Percentiles rank a stretch among this genome's conserved stretches.
Conservation (phyloP, 2,797 vertebrate genomes). For the Synanceia verrucosa region DNA sequence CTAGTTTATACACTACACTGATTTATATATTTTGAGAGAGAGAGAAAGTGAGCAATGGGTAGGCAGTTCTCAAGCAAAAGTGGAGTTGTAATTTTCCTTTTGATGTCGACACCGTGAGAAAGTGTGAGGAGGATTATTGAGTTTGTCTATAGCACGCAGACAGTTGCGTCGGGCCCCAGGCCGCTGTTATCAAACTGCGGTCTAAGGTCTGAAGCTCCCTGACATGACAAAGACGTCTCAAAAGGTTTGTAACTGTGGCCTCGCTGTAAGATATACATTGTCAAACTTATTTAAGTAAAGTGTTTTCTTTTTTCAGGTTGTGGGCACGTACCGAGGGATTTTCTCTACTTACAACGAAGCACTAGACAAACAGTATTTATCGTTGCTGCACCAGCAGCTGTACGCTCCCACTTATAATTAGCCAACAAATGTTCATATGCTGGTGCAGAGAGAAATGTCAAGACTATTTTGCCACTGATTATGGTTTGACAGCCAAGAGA, state of each 20-base stretch:
- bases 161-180: neutral
- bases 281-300: slow-evolving; percentile 22
- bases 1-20: neutral
- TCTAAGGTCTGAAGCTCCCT: slow-evolving; percentile 38
- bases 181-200: slow-evolving; percentile 26
- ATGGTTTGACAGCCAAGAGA: slow-evolving; percentile 58
- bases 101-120: neutral
- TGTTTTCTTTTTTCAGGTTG: slow-evolving; percentile 3
- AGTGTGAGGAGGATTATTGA: neutral
- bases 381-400: slow-evolving; percentile 17
- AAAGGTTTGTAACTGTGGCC: slow-evolving; percentile 13
- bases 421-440: slow-evolving; percentile 2
- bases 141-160: neutral
- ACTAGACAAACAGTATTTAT: slow-evolving; percentile 24
- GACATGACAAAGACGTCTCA: slow-evolving; percentile 38
- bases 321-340: neutral
- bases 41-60: too few relatives aligned
- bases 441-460: slow-evolving; percentile 40
- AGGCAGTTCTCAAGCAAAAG: neutral
- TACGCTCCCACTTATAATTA: slow-evolving; percentile 30
- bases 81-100: neutral
- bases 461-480: slow-evolving; percentile 50
- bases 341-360: neutral
- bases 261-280: slow-evolving; percentile 9
- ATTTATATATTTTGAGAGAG: too few relatives aligned